These are phyloP conservation scores for Phodopus roborovskii DNA, from an alignment of 2,113 vertebrate genomes.

Conservation along the genomic window DNA sequence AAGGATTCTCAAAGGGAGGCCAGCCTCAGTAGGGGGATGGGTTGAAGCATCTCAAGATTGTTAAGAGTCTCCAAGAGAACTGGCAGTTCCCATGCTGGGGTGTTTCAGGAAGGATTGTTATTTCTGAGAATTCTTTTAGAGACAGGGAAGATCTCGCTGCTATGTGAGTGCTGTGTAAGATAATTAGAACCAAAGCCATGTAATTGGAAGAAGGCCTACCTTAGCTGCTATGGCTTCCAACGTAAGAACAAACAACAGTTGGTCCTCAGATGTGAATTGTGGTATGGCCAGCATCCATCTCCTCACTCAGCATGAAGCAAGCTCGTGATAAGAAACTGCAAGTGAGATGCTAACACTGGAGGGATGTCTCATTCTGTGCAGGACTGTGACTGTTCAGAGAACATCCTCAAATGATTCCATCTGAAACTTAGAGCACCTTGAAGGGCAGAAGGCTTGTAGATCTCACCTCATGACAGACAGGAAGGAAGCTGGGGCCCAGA, in stretches of 20 bases:
- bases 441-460: background rate
- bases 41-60: background rate
- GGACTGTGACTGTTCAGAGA: background rate
- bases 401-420: background rate
- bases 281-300: constrained; percentile 54
- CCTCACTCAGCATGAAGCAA: constrained; percentile 50
- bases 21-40: background rate
- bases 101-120: background rate
- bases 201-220: constrained; percentile 68
- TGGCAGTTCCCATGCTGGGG: background rate
- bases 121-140: constrained; percentile 45
- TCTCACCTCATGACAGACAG: background rate
- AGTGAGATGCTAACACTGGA: constrained; percentile 39
- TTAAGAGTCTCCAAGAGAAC: background rate
- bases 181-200: constrained; percentile 64
- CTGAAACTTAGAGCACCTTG: constrained; percentile 1
- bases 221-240: constrained; percentile 42
- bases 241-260: constrained; percentile 76
- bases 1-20: background rate
- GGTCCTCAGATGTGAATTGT: constrained; percentile 59
- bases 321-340: constrained; percentile 17
- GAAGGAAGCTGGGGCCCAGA: background rate
- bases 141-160: constrained; percentile 40
- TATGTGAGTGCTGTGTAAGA: constrained; percentile 66
- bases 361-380: background rate